phyloP scores from a whole-genome alignment of 2,797 vertebrate species.

The Anguilla marmorata region DNA sequence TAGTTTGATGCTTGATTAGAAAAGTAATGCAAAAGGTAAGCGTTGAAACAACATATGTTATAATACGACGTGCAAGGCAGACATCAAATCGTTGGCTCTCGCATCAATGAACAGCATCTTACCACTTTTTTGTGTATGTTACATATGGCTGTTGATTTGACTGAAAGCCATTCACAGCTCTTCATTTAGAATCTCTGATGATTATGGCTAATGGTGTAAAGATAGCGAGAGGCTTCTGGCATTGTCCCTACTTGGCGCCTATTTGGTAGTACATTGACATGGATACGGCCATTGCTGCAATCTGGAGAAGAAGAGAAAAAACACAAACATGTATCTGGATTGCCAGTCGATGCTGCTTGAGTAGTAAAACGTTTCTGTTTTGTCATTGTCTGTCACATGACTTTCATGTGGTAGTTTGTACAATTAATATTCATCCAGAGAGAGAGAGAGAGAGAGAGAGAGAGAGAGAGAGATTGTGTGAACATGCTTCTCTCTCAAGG shows the following conservation, averaged over 20 bases:
- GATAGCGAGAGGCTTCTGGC: background rate
- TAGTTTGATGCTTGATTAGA: background rate
- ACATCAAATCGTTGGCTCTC: background rate
- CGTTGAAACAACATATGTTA: background rate
- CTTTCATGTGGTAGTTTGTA: background rate
- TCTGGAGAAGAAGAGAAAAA: conserved; percentile 50
- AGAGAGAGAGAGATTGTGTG: background rate
- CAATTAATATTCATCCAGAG: background rate
- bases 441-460: background rate
- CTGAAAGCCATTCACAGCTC: background rate
- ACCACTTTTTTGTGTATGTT: background rate
- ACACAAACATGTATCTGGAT: background rate
- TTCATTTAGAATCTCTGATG: background rate
- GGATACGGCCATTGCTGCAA: conserved; percentile 71
- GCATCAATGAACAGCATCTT: background rate
- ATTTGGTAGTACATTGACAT: conserved; percentile 69
- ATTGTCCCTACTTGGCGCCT: conserved; percentile 48
- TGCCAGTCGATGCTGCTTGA: background rate
- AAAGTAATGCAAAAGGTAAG: background rate
- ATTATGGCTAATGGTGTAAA: background rate
- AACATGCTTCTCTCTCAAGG: too few relatives aligned
- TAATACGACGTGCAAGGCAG: background rate
- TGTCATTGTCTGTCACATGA: background rate
- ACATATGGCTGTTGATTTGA: background rate
- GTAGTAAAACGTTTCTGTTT: background rate